Evolutionary conservation across 1,140 invertebrate genomes (phyloP).

Genomic region (Aphelenchoides avenae): DNA sequence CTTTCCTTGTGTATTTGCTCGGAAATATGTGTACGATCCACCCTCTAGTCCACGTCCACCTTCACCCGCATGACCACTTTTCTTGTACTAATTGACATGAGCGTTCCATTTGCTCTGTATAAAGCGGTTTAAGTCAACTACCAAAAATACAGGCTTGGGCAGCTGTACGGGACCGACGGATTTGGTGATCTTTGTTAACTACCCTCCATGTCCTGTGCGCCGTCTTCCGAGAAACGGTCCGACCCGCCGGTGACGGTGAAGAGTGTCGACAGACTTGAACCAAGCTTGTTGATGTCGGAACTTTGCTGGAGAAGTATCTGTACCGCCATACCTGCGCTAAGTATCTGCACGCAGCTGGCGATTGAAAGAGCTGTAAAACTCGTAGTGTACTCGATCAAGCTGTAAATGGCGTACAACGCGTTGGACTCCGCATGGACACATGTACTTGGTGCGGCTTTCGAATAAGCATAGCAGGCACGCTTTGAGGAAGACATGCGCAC

Average conservation of each 20-base stretch:
- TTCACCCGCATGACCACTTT: too few species aligned
- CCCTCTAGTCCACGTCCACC: too few species aligned
- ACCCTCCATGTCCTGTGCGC: not conserved
- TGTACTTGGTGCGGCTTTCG: conserved; percentile 20
- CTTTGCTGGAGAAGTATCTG: too few species aligned
- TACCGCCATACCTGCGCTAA: too few species aligned
- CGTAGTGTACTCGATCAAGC: conserved; percentile 19
- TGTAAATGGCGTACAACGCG: not conserved
- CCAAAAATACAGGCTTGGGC: too few species aligned
- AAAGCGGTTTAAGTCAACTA: too few species aligned
- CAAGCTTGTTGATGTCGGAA: conserved; percentile 11
- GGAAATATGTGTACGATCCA: too few species aligned
- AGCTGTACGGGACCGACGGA: too few species aligned
- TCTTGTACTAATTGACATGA: too few species aligned
- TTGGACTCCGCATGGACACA: conserved; percentile 7
- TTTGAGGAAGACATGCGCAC: conserved; percentile 11
- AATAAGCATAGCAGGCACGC: conserved; percentile 6
- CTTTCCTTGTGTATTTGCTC: too few species aligned
- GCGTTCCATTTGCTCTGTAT: too few species aligned
- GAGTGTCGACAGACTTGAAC: not conserved
- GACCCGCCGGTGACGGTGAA: not conserved
- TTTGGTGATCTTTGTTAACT: too few species aligned
- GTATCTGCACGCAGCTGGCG: conserved; percentile 17
- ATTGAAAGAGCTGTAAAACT: conserved; percentile 19
- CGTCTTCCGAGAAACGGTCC: not conserved